Evolutionary conservation across 2,797 vertebrate genomes (phyloP).

Genomic region (Sebastes jordani): DNA sequence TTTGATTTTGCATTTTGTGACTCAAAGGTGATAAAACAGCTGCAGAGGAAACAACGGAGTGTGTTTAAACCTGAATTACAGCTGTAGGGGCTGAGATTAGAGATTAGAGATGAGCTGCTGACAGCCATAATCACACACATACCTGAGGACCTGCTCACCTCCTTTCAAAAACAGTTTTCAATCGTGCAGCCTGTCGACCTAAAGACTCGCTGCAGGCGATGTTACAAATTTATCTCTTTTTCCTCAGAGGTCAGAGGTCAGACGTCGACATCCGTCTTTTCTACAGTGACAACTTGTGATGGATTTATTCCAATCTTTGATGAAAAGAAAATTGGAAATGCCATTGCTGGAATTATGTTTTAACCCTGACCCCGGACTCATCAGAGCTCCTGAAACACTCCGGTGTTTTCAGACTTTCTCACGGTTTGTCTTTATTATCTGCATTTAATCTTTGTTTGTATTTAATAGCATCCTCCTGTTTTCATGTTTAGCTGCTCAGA

Average conservation of each 20-base stretch:
- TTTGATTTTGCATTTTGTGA: neutral
- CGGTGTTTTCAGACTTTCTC: no score
- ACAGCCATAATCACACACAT: conserved; percentile 10
- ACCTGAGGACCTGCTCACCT: conserved; percentile 16
- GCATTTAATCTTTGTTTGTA: neutral
- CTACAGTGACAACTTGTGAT: neutral
- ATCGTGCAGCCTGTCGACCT: neutral
- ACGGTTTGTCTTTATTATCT: neutral
- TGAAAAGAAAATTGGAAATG: neutral
- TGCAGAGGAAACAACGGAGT: neutral
- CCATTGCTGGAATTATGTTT: neutral
- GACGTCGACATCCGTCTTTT: conserved; percentile 14
- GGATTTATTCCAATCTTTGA: neutral
- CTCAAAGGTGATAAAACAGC: neutral
- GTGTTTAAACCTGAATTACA: neutral
- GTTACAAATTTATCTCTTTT: neutral
- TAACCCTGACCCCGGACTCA: neutral
- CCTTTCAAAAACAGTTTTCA: no score
- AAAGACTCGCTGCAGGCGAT: neutral
- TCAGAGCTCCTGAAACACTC: no score
- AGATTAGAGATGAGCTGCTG: neutral
- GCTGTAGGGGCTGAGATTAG: neutral
- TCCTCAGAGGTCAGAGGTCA: neutral
- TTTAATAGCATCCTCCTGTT: neutral
- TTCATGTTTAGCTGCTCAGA: neutral